Evolutionary conservation across 2,113 vertebrate species (phyloP).

Genomic region (Phyllostomus discolor): DNA sequence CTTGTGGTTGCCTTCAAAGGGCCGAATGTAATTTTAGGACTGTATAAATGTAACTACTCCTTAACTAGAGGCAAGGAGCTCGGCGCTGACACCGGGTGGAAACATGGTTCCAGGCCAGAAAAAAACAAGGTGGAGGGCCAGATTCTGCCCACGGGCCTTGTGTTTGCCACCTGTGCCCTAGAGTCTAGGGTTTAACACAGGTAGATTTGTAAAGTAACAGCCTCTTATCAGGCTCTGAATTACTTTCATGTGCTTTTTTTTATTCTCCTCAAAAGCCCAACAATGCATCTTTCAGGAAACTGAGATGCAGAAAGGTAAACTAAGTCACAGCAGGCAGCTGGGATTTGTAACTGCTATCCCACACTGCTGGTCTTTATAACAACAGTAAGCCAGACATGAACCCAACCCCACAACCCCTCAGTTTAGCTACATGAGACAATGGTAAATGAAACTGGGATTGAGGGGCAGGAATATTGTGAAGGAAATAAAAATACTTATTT

Average conservation of each 20-base stretch:
- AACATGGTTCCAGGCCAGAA: too few relatives aligned
- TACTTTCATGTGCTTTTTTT: background rate
- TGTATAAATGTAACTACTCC: too few relatives aligned
- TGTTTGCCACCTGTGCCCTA: too few relatives aligned
- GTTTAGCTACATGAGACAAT: background rate
- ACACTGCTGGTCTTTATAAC: background rate
- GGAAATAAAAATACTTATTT: background rate
- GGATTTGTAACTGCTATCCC: background rate
- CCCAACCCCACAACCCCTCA: background rate
- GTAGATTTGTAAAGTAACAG: background rate
- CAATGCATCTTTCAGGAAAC: background rate
- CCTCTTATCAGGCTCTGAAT: background rate
- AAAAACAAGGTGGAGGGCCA: too few relatives aligned
- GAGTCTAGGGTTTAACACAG: background rate
- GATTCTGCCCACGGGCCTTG: too few relatives aligned
- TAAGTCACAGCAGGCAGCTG: background rate
- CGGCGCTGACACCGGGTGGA: too few relatives aligned
- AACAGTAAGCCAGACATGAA: background rate
- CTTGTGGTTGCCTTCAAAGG: too few relatives aligned
- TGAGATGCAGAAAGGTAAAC: background rate
- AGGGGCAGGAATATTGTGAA: background rate
- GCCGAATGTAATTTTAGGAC: too few relatives aligned
- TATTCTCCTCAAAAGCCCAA: background rate
- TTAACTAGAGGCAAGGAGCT: too few relatives aligned
- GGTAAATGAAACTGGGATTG: background rate